A percentile compares a stretch with the other conserved stretches of the same genome.
These are phyloP conservation scores for Sebastes hopkinsi DNA, from an alignment of 2,797 vertebrate genomes.

Conservation along the genomic window DNA sequence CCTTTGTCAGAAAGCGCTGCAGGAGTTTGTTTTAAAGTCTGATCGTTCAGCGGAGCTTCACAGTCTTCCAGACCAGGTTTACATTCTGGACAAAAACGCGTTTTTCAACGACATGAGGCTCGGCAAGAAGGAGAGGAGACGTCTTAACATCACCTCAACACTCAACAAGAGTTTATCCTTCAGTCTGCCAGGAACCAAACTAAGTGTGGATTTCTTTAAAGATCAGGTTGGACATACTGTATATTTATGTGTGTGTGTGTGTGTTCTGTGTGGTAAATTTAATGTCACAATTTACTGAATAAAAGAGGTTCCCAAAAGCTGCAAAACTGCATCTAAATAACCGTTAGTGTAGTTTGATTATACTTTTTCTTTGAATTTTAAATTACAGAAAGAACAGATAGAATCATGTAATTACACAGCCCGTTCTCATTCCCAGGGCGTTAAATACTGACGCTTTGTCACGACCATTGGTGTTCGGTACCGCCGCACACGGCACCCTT, in stretches of 20 bases:
- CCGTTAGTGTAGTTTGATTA: background rate
- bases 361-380: background rate
- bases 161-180: slow-evolving; percentile 78
- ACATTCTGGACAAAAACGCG: slow-evolving; percentile 82
- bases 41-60: slow-evolving; percentile 76
- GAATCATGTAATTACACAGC: background rate
- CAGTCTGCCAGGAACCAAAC: slow-evolving; percentile 81
- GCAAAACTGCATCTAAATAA: background rate
- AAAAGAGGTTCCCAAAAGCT: background rate
- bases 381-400: background rate
- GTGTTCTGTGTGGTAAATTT: background rate
- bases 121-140: slow-evolving; percentile 78
- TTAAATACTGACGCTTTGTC: no score
- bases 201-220: slow-evolving; percentile 85
- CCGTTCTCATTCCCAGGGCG: no score
- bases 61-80: slow-evolving; percentile 76
- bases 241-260: background rate
- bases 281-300: background rate
- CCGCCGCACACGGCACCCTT: no score
- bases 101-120: slow-evolving; percentile 85
- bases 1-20: slow-evolving; percentile 75
- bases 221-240: slow-evolving; percentile 74
- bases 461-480: no score
- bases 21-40: slow-evolving; percentile 75
- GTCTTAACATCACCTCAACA: slow-evolving; percentile 66